Evolutionary conservation across 2,797 vertebrate species (phyloP), one percentile per base, ranked within the genome.

Genomic region (Hyperoplus lanceolatus): DNA sequence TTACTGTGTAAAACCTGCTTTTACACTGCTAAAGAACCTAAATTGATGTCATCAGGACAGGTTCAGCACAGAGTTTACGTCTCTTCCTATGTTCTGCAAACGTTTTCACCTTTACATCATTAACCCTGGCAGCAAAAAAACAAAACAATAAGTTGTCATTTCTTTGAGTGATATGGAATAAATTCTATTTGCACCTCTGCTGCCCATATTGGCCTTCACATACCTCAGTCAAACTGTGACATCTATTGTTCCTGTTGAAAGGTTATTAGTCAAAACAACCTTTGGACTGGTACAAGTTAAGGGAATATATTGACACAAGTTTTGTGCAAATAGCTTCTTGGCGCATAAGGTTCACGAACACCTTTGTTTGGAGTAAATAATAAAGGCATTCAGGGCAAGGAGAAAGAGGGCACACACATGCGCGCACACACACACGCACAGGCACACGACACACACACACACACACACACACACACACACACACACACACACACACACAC

Each of bases 291-390:
- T 16, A 12, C 76, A 55, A 9, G 77, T 13, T 50, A 0, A 51
- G 48, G 56, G 0, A 15, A 39, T 59, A 75, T 82, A 74, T 87
- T 88, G 73, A 84, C 83, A 46, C 77, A 61, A 66, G 79, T 62
- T 78, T 46, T 67, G 75, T 58, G 57, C 46, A 72, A 63, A 55
- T 29, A 70, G 45, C 41, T 29, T 45, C 6, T 3, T 6, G 0
- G 60, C 49, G 29, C 73, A n/a, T 6, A 3, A 70, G 65, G 70
- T 66, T 63, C 39, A 83, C 48, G 60, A 54, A 11, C 29, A 36
- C 49, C 8, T 60, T 46, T 1, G 18, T 51, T 21, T 58, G 5
- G 4, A 39, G 62, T 56, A 56, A 79, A 68, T 4, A 66, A 29
- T 29, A 29, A 29, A 53, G 48, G 6, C 42, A 1, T 15, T 8